phyloP scores from a whole-genome alignment of 2,797 vertebrate species.

The Clarias platycephalus region DNA sequence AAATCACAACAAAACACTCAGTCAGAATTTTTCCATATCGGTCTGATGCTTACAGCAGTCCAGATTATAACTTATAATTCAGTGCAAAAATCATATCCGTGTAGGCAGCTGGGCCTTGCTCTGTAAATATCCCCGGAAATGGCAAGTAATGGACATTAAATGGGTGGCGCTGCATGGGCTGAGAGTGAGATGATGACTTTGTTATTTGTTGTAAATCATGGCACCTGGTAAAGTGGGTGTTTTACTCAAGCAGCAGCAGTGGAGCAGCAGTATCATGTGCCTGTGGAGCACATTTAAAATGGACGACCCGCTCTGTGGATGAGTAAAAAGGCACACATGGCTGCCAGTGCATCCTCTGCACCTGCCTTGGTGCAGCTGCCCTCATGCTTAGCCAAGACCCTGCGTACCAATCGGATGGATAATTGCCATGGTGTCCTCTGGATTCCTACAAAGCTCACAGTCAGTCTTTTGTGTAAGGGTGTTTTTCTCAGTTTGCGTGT shows the following conservation, averaged over 20 bases:
- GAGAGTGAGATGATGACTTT: conserved; percentile 56
- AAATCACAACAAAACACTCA: conserved; percentile 23
- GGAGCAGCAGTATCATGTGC: conserved; percentile 30
- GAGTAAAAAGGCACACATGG: conserved; percentile 27
- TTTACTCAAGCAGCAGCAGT: conserved; percentile 38
- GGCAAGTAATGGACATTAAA: conserved; percentile 38
- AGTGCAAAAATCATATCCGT: conserved; percentile 38
- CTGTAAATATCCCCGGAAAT: conserved; percentile 42
- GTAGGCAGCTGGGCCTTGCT: conserved; percentile 36
- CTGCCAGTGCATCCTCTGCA: conserved; percentile 54
- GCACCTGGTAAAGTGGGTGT: conserved; percentile 69
- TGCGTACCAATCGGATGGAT: conserved; percentile 65
- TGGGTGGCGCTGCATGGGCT: conserved; percentile 48
- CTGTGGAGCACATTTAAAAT: conserved; percentile 30
- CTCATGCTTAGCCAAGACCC: conserved; percentile 63
- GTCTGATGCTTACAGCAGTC: not conserved
- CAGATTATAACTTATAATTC: conserved; percentile 21
- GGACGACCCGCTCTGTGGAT: conserved; percentile 30
- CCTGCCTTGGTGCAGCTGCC: conserved; percentile 65
- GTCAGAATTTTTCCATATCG: not conserved
- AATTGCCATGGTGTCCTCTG: conserved; percentile 60
- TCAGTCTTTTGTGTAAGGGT: conserved; percentile 38
- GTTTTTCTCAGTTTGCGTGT: conserved; percentile 33
- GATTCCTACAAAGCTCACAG: conserved; percentile 37
- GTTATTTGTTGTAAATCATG: conserved; percentile 63